Conservation (phyloP, 1,140 invertebrate species). For the Anoplophora glabripennis region DNA sequence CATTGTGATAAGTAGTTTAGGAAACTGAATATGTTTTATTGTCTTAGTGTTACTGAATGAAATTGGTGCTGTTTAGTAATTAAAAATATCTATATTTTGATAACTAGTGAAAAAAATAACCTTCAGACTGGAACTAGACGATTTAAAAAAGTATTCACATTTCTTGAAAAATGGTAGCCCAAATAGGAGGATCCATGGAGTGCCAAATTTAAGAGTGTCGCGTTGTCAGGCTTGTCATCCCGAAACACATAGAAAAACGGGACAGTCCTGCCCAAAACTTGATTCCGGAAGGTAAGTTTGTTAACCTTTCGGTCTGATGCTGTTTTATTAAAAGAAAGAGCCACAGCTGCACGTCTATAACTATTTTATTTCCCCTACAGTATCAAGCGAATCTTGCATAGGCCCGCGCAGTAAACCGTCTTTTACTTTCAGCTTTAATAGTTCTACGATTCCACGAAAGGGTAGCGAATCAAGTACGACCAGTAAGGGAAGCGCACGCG, state of each 20-base stretch:
- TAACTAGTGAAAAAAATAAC: not conserved
- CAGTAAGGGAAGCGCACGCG: slow-evolving; percentile 29
- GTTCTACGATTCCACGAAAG: slow-evolving; percentile 43
- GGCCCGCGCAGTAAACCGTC: slow-evolving; percentile 14
- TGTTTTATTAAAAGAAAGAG: too few relatives aligned
- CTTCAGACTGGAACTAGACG: slow-evolving; percentile 29
- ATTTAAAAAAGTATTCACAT: slow-evolving; percentile 15
- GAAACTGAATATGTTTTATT: slow-evolving; percentile 7
- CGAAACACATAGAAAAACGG: slow-evolving; percentile 43
- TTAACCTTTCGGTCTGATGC: too few relatives aligned
- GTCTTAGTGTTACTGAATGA: not conserved
- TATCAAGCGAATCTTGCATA: too few relatives aligned
- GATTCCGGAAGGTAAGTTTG: slow-evolving; percentile 43
- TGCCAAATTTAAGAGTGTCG: slow-evolving; percentile 25
- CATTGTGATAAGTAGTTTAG: not conserved
- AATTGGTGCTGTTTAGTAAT: slow-evolving; percentile 5
- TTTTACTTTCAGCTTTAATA: slow-evolving; percentile 23
- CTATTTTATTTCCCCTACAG: too few relatives aligned
- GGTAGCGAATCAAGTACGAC: slow-evolving; percentile 35
- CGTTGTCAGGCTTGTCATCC: slow-evolving; percentile 41
- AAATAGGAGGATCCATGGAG: slow-evolving; percentile 5
- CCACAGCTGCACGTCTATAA: too few relatives aligned
- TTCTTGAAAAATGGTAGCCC: slow-evolving; percentile 13
- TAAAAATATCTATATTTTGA: slow-evolving; percentile 1
- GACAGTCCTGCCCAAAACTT: slow-evolving; percentile 48